A percentile compares a stretch with the other conserved stretches of the same genome.
Evolutionary conservation across 2,113 vertebrate genomes (phyloP).

Genomic region (Mugil cephalus): DNA sequence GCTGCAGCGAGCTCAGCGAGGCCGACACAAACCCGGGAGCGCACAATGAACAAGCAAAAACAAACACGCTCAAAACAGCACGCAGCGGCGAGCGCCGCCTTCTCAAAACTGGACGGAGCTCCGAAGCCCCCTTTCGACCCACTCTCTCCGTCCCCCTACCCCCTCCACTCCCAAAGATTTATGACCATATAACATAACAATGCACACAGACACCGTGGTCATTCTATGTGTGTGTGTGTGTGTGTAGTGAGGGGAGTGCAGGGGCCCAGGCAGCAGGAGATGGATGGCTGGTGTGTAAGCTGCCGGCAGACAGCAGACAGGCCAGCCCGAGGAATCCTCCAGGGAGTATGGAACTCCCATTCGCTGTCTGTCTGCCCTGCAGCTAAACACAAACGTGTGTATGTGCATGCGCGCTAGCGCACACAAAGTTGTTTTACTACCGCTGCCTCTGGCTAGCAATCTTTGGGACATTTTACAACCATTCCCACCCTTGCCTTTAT

Average conservation of each 20-base stretch:
- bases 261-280: slow-evolving; percentile 78
- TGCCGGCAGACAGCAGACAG: slow-evolving; percentile 84
- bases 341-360: slow-evolving; percentile 85
- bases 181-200: slow-evolving; percentile 84
- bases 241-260: slow-evolving; percentile 48
- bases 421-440: slow-evolving; percentile 80
- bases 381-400: slow-evolving; percentile 78
- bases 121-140: slow-evolving; percentile 64
- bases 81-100: slow-evolving; percentile 36
- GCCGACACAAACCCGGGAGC: neutral
- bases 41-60: slow-evolving; percentile 22
- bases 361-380: slow-evolving; percentile 83
- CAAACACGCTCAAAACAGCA: slow-evolving; percentile 47
- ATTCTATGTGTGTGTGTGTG: slow-evolving; percentile 52
- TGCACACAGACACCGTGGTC: slow-evolving; percentile 80
- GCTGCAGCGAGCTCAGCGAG: neutral
- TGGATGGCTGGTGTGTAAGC: slow-evolving; percentile 84
- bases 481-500: slow-evolving; percentile 70
- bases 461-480: slow-evolving; percentile 80
- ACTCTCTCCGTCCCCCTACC: slow-evolving; percentile 55
- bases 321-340: slow-evolving; percentile 80
- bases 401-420: slow-evolving; percentile 35
- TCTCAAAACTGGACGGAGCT: slow-evolving; percentile 19
- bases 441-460: slow-evolving; percentile 79
- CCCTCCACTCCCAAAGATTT: slow-evolving; percentile 78